These are phyloP conservation scores for Tetranychus cinnabarinus DNA, from an alignment of 1,140 invertebrate genomes.

Conservation along the genomic window DNA sequence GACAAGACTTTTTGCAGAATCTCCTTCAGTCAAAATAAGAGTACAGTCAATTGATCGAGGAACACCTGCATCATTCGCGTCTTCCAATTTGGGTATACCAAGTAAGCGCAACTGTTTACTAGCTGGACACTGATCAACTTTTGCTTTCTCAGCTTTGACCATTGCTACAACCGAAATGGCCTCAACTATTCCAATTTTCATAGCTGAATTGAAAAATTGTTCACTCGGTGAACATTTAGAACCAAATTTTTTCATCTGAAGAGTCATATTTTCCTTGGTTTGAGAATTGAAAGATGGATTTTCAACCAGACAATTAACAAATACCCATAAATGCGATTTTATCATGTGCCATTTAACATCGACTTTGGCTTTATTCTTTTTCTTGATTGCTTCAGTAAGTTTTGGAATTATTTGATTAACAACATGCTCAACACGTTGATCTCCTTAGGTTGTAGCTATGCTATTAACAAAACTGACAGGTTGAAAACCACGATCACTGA, in stretches of 20 bases:
- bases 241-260: conserved; percentile 81
- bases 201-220: conserved; percentile 57
- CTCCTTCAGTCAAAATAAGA: conserved; percentile 96
- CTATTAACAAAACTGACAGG: conserved; percentile 99
- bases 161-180: conserved; percentile 76
- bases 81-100: conserved; percentile 85
- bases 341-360: conserved; percentile 55
- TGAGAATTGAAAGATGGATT: no score
- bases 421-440: conserved; percentile 88
- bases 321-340: conserved; percentile 93
- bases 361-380: conserved; percentile 56
- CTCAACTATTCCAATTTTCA: conserved; percentile 82
- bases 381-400: conserved; percentile 64
- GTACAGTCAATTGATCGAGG: conserved; percentile 55
- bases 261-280: conserved; percentile 92
- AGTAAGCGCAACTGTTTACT: conserved; percentile 81
- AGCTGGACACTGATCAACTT: conserved; percentile 56
- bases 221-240: conserved; percentile 73
- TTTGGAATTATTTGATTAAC: conserved; percentile 63
- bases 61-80: conserved; percentile 92
- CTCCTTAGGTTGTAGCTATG: conserved; percentile 96
- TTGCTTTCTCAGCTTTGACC: conserved; percentile 70
- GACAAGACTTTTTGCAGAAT: conserved; percentile 94
- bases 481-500: conserved; percentile 69
- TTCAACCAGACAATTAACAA: conserved; percentile 93